Evolutionary conservation across 2,888 invertebrate genomes (phyloP).

Genomic region (Disparrhopalites patrizii): DNA sequence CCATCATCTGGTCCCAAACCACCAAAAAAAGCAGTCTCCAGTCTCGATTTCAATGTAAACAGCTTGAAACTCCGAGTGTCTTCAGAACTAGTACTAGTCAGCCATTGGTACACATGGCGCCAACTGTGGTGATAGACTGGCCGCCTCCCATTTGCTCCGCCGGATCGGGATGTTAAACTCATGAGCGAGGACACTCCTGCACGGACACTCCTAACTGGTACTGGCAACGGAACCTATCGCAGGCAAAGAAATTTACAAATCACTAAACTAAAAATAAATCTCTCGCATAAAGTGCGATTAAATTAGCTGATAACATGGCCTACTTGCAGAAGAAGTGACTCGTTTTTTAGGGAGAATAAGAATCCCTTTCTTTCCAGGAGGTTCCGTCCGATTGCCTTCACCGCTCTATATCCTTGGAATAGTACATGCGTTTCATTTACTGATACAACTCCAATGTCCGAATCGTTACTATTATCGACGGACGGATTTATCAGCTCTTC

Average conservation of each 20-base stretch:
- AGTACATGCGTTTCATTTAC: conserved; percentile 3
- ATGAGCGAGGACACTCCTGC: conserved; percentile 4
- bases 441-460: not conserved
- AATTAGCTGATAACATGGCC: too few relatives aligned
- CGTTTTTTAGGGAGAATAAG: not conserved
- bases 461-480: not conserved
- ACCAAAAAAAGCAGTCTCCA: conserved; percentile 8
- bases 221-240: conserved; percentile 14
- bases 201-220: conserved; percentile 13
- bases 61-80: not conserved
- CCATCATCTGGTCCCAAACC: conserved; percentile 23
- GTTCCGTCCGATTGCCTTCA: not conserved
- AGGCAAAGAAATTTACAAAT: not conserved
- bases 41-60: conserved; percentile 5
- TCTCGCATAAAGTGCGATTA: too few relatives aligned
- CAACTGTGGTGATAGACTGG: not conserved
- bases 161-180: not conserved
- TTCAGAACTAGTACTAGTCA: not conserved
- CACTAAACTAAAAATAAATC: too few relatives aligned
- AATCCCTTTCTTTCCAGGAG: conserved; percentile 24
- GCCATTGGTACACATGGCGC: conserved; percentile 14
- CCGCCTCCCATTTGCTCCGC: not conserved
- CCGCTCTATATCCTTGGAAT: conserved; percentile 3
- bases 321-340: conserved; percentile 19
- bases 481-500: too few relatives aligned